phyloP scores from a whole-genome alignment of 2,113 vertebrate species.

The Pelecanoides urinatrix region DNA sequence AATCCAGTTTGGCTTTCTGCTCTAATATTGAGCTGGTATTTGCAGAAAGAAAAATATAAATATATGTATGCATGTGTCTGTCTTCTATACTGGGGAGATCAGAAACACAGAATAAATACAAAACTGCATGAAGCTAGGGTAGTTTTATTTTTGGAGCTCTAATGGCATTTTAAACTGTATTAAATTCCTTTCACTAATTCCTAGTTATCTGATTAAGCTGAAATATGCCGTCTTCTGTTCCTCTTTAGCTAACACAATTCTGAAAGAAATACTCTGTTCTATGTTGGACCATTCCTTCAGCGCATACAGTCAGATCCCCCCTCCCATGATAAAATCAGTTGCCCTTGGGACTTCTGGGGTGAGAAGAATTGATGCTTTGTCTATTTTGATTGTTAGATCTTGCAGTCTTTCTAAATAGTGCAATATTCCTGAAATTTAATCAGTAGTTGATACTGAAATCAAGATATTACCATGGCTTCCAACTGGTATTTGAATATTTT shows the following conservation, averaged over 20 bases:
- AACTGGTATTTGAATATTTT: constrained; percentile 31
- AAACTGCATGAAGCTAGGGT: background rate
- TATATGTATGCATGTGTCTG: background rate
- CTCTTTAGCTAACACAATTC: background rate
- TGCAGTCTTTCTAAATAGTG: background rate
- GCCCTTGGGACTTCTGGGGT: background rate
- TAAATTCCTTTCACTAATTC: background rate
- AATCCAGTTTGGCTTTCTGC: background rate
- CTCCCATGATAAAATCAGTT: background rate
- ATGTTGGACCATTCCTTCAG: background rate
- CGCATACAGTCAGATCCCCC: background rate
- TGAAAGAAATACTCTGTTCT: background rate
- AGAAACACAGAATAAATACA: background rate
- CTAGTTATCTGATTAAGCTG: background rate
- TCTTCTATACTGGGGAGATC: background rate
- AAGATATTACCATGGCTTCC: background rate
- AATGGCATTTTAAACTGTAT: background rate
- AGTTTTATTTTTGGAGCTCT: background rate
- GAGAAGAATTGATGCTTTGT: background rate
- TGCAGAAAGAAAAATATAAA: background rate
- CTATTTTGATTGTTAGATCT: background rate
- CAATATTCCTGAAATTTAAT: constrained; percentile 1
- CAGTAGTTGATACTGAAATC: background rate
- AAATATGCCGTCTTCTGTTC: background rate
- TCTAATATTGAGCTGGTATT: background rate